Base-by-base conservation (phyloP, 2,797 vertebrate species). In the Philypnodon macrostomus region DNA sequence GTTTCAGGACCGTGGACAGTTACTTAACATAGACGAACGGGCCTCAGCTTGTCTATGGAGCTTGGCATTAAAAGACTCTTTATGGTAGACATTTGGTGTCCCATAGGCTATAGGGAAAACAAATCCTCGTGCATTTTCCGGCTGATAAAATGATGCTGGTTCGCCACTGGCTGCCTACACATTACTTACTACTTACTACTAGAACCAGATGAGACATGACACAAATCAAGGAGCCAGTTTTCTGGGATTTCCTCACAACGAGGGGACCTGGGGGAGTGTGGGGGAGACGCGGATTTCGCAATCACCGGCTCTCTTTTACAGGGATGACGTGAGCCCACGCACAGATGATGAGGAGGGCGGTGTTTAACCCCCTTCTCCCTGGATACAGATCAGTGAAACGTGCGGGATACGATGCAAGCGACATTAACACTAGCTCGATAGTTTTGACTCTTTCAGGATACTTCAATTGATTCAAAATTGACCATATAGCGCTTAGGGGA, bases 201-300 rank as follows among this genome's bases (percentile, higher is more conserved):
- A 10, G 37, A 35, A 37, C 23, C 48, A 54, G 45, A 60, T 32
- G 32, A 62, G 39, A 62, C 30, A 13, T 4, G 12, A 53, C 53
- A 18, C 11, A n/a, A 26, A n/a, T 58, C 47, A 62, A 47, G 29
- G 47, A 65, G 37, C 23, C 7, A 35, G 49, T 37, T 63, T 62
- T 64, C 45, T 67, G 81, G 84, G 82, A 59, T 80, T 85, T 86
- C 85, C 81, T 81, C 69, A 38, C 29, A 56, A 30, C 26, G 40
- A 34, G 11, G 56, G 41, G 51, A n/a, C n/a, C n/a, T n/a, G n/a
- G n/a, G 26, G 34, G 31, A 0, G 12, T n/a, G 3, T 12, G 44
- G 50, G 62, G 53, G 7, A 23, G 14, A 19, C 13, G n/a, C 42
- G 18, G 53, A 56, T 76, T 69, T 81, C 64, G 61, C 42, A 77